Evolutionary conservation across 2,888 invertebrate genomes (phyloP).

Genomic region (Brenthis hecate): DNA sequence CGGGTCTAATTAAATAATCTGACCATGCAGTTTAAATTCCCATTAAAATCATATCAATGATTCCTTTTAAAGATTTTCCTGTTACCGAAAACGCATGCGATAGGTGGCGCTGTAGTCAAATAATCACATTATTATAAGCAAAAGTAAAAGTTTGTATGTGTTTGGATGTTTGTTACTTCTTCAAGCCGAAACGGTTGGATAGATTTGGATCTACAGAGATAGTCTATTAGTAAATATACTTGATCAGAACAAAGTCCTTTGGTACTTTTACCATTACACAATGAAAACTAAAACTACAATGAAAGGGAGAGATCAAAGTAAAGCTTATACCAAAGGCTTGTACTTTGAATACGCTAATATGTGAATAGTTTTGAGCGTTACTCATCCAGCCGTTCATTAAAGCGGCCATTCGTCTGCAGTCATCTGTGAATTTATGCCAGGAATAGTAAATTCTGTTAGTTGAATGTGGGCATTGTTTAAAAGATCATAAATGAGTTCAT

Average conservation of each 20-base stretch:
- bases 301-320: conserved; percentile 12
- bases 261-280: not conserved
- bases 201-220: too few species aligned
- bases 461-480: conserved; percentile 8
- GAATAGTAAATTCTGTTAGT: conserved; percentile 14
- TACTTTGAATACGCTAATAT: conserved; percentile 19
- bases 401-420: conserved; percentile 29
- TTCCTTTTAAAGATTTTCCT: too few species aligned
- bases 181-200: too few species aligned
- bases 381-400: conserved; percentile 35
- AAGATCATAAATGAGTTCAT: conserved; percentile 4
- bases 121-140: too few species aligned
- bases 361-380: conserved; percentile 28
- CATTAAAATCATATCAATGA: too few species aligned
- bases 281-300: conserved; percentile 3
- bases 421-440: conserved; percentile 34
- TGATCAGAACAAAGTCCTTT: not conserved
- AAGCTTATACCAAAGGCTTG: conserved; percentile 13
- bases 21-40: too few species aligned
- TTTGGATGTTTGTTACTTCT: too few species aligned
- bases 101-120: too few species aligned
- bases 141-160: too few species aligned
- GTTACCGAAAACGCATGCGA: too few species aligned
- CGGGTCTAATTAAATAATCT: too few species aligned
- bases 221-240: too few species aligned